Base-by-base conservation (phyloP, 2,888 invertebrate species). In the Lamellibrachia satsuma region DNA sequence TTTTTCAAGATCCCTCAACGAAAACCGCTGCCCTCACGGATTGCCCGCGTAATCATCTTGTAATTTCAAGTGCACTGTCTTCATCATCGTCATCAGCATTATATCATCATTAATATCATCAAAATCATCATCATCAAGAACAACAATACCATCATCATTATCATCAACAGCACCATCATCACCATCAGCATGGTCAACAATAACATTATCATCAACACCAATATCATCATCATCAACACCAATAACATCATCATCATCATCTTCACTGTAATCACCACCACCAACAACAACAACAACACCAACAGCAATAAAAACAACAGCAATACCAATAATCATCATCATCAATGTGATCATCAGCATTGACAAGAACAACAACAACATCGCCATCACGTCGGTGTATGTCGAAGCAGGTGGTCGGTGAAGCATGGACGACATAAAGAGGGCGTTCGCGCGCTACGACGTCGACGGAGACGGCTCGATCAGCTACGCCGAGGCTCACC, bases 381-480 rank as follows among this genome's bases (percentile, higher is more conserved):
- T 22, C 75, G 6, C n/a, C 75, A 11, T 75, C 75, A 15, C 75
- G 6, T n/a, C 75, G 75, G 15, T 75, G 2, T 75, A n/a, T 75
- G 3, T 22, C n/a, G 75, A 15, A 11, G 15, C 91, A 75, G 75
- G 15, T 3, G n/a, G 75, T 22, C 75, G 75, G 75, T 75, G 75
- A 75, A 75, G 75, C n/a, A 92, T 91, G 92, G 92, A 93, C 90
- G 93, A 93, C 52, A 93, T 93, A 52, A 93, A 91, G 92, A 57
- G 92, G 27, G 91, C 93, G 6, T 94, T 94, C 91, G 60, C 60
- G 39, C 90, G 92, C 52, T 94, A 90, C 91, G 94, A 94, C 93
- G 55, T 52, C 52, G 94, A 94, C 90, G 92, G 93, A 2, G 92
- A 94, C 90, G 93, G 93, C 27, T 93, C 52, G 90, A 92, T 94